A percentile compares a stretch with the other conserved stretches of the same genome.
Evolutionary conservation across 30 jellyfish, hydroid and myxozoan genomes (phyloP).

Genomic region (Turritopsis dohrnii): DNA sequence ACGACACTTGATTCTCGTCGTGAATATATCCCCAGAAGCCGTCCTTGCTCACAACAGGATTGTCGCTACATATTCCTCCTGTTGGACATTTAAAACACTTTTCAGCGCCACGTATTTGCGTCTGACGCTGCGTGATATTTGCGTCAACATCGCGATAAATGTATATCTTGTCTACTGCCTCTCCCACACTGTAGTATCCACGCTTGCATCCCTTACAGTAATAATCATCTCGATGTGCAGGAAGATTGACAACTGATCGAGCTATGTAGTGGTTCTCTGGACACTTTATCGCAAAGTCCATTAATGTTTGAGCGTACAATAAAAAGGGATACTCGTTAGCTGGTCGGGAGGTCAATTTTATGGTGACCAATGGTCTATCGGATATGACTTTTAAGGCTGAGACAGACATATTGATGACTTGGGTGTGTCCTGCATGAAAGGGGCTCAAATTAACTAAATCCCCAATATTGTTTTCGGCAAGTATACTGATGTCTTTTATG

Average conservation of each 20-base stretch:
- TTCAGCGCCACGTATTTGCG: not conserved
- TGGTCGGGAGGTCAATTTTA: not conserved
- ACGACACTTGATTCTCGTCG: not conserved
- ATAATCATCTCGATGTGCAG: not conserved
- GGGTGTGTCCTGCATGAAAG: not conserved
- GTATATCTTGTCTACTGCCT: not conserved
- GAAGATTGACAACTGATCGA: not conserved
- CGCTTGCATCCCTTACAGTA: not conserved
- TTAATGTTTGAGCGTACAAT: not conserved
- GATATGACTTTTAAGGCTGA: not conserved
- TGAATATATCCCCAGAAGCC: constrained; percentile 34
- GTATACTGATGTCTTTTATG: not conserved
- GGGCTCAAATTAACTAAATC: not conserved
- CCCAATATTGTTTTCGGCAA: not conserved
- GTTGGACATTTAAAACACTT: not conserved
- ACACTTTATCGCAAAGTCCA: not conserved
- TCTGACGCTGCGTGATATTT: not conserved
- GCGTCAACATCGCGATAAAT: not conserved
- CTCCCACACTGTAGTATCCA: not conserved
- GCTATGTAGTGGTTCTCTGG: not conserved
- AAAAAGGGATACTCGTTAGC: not conserved
- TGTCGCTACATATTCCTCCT: not conserved
- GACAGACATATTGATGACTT: not conserved
- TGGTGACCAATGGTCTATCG: not conserved
- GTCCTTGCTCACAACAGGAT: not conserved